Percentiles rank a stretch among this genome's conserved stretches.
Conservation (phyloP, 2,888 invertebrate genomes). For the Metacarcinus magister region DNA sequence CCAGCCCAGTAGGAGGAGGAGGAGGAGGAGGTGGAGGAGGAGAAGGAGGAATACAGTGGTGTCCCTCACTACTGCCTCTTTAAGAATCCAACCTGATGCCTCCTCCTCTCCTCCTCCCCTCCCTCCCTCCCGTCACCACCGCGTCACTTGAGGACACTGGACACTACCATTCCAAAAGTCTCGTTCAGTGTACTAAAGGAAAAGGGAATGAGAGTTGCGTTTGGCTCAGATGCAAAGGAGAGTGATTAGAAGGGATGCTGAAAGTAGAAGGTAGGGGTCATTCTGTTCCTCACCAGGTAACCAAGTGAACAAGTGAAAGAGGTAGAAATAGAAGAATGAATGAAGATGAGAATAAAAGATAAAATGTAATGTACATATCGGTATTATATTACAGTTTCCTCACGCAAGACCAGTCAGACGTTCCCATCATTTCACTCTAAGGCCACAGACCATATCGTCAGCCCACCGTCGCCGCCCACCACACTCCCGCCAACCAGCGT, state of each 20-base stretch:
- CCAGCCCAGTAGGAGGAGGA: background rate
- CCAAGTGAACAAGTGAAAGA: background rate
- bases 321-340: background rate
- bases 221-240: no score
- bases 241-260: constrained; percentile 1
- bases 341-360: background rate
- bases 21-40: background rate
- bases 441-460: background rate
- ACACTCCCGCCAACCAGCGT: background rate
- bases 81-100: constrained; percentile 76
- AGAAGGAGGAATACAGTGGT: background rate
- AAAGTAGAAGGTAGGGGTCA: no score
- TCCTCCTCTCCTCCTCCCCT: background rate
- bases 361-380: background rate
- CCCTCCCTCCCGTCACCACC: background rate
- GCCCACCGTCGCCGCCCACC: background rate
- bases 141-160: constrained; percentile 66
- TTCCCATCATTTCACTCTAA: background rate
- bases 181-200: background rate
- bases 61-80: constrained; percentile 79
- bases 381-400: no score
- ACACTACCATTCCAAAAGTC: constrained; percentile 71
- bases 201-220: background rate
- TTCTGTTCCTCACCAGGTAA: background rate
- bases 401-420: background rate